These are phyloP conservation scores for Haemorhous mexicanus DNA, from an alignment of 2,113 vertebrate genomes.

Conservation along the genomic window DNA sequence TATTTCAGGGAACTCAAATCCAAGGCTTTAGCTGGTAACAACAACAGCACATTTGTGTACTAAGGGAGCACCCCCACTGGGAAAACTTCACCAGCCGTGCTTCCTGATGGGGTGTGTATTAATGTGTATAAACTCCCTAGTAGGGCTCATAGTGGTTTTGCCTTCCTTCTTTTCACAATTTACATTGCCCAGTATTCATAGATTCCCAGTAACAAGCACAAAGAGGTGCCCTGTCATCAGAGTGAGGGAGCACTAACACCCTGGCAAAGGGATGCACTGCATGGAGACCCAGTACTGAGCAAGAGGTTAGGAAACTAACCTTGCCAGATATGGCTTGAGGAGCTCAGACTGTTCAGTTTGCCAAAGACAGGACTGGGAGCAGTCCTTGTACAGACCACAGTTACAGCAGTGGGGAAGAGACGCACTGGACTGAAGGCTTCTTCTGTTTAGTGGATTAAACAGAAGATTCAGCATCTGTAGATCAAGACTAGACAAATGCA, in stretches of 20 bases:
- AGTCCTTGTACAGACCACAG: neutral
- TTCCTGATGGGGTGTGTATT: neutral
- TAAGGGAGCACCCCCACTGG: neutral
- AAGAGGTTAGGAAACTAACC: neutral
- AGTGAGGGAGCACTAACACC: neutral
- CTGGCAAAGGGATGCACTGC: neutral
- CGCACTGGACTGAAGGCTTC: fast-evolving
- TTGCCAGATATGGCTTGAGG: neutral
- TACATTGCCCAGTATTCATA: neutral
- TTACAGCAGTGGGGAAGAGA: neutral
- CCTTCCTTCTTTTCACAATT: neutral
- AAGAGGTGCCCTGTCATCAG: neutral
- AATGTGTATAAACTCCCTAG: neutral
- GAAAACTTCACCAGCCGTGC: neutral
- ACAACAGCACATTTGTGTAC: neutral
- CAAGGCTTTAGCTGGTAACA: neutral
- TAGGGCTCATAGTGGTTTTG: neutral
- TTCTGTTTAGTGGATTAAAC: neutral
- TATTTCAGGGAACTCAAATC: neutral
- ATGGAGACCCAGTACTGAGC: neutral
- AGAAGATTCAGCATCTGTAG: neutral
- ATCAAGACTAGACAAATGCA: neutral
- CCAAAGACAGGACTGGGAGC: neutral
- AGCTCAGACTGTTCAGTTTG: neutral
- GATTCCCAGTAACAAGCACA: neutral